phyloP scores from a whole-genome alignment of 2,888 invertebrate genomes.

The Oasisia sp. region DNA sequence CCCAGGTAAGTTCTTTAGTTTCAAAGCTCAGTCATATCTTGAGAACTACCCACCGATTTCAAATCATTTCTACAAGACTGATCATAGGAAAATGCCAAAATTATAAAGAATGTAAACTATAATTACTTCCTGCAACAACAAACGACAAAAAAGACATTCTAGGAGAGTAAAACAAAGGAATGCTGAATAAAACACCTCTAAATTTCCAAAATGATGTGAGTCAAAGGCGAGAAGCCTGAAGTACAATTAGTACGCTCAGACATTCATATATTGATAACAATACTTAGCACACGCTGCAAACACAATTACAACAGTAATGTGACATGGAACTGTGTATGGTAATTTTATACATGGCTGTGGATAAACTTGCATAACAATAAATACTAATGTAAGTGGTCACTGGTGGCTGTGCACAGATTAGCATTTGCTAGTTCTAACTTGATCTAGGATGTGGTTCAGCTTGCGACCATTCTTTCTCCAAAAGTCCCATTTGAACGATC shows the following conservation, averaged over 20 bases:
- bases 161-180: too few species aligned
- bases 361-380: background rate
- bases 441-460: background rate
- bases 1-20: too few species aligned
- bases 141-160: too few species aligned
- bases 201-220: too few species aligned
- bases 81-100: too few species aligned
- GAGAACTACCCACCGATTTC: too few species aligned
- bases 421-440: too few species aligned
- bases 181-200: too few species aligned
- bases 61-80: too few species aligned
- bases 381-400: background rate
- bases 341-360: background rate
- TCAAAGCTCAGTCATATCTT: too few species aligned
- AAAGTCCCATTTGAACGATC: background rate
- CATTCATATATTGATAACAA: background rate
- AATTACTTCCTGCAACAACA: too few species aligned
- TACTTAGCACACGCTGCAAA: background rate
- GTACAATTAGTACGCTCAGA: background rate
- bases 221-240: background rate
- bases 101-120: too few species aligned
- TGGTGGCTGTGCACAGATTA: background rate
- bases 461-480: background rate
- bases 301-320: background rate
- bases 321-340: background rate